Percentiles rank a stretch among this genome's conserved stretches.
phyloP scores from a whole-genome alignment of 2,797 vertebrate genomes.

The Margarornis squamiger region DNA sequence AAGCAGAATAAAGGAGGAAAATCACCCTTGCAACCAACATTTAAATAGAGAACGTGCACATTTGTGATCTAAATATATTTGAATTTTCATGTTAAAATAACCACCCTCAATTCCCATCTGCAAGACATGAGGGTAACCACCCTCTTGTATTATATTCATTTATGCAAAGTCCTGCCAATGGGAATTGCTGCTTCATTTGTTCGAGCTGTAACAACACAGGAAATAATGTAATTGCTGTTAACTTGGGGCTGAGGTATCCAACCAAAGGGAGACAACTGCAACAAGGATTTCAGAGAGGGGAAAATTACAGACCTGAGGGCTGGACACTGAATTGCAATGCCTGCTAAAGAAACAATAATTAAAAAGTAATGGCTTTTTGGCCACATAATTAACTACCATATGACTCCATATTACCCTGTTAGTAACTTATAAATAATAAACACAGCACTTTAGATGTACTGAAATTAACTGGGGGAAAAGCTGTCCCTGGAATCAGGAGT shows the following conservation, averaged over 20 bases:
- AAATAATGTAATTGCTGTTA: neutral
- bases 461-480: neutral
- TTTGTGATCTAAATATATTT: neutral
- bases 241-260: neutral
- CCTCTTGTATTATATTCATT: neutral
- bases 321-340: neutral
- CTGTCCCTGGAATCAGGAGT: no score
- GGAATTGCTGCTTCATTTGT: neutral
- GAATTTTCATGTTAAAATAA: conserved; percentile 25
- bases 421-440: neutral
- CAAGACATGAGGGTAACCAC: neutral
- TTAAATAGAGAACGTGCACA: neutral
- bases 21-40: neutral
- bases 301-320: neutral
- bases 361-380: neutral
- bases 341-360: neutral
- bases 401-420: neutral
- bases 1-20: neutral
- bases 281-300: neutral
- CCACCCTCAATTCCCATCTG: neutral
- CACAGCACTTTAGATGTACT: neutral
- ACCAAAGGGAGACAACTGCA: neutral
- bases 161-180: neutral
- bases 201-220: neutral
- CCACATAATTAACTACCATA: accelerated